Percentiles rank a stretch among this genome's conserved stretches.
These are phyloP conservation scores for Anguilla obscura DNA, from an alignment of 2,797 vertebrate genomes.

Conservation along the genomic window DNA sequence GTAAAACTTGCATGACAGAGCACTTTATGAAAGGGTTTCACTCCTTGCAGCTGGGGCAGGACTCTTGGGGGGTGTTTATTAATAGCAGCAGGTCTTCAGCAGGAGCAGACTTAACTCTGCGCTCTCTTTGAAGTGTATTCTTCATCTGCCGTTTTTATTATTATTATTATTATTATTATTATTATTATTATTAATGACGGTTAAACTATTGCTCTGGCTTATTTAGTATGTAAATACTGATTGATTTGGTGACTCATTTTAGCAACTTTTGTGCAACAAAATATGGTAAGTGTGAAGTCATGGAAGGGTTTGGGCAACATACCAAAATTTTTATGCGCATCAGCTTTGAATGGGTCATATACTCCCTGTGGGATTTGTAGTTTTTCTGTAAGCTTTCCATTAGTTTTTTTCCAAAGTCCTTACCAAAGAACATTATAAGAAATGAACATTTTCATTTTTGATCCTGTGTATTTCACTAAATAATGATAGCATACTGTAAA, in stretches of 20 bases:
- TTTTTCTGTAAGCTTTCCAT: neutral
- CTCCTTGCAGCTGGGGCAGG: conserved; percentile 49
- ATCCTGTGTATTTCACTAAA: neutral
- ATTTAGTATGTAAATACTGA: neutral
- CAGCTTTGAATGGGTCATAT: neutral
- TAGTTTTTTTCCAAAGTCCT: neutral
- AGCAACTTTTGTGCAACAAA: neutral
- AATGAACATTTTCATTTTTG: neutral
- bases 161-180: neutral
- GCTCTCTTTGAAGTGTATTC: conserved; percentile 11
- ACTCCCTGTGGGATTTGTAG: neutral
- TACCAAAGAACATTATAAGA: neutral
- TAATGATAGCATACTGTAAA: neutral
- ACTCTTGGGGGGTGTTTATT: conserved; percentile 59
- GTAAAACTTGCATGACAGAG: conserved; percentile 65
- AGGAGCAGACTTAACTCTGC: conserved; percentile 50
- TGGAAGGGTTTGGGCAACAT: neutral
- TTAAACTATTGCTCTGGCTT: neutral
- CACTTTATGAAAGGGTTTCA: conserved; percentile 62
- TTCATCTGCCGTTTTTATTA: neutral
- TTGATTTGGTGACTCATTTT: neutral
- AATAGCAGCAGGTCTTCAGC: conserved; percentile 59
- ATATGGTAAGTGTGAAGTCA: neutral
- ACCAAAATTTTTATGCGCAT: neutral
- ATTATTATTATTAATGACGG: neutral